These are phyloP conservation scores for Synanthedon andrenaeformis DNA, from an alignment of 2,888 invertebrate species.

Conservation along the genomic window DNA sequence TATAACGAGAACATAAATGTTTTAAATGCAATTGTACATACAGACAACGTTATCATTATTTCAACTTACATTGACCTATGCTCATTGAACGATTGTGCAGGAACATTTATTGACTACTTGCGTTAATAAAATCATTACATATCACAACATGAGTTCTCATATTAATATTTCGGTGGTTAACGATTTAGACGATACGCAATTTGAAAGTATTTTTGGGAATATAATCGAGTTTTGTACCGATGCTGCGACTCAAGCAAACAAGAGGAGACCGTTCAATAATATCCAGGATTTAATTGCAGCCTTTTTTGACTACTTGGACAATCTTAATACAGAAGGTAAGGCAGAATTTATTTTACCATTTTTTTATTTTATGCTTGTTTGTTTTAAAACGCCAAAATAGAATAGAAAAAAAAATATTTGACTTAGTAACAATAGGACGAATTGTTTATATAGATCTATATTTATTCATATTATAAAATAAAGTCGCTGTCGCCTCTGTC, in stretches of 20 bases:
- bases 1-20: too few species aligned
- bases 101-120: too few species aligned
- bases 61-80: conserved; percentile 33
- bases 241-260: conserved; percentile 59
- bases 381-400: not conserved
- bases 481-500: too few species aligned
- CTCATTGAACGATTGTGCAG: conserved; percentile 1
- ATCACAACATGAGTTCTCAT: too few species aligned
- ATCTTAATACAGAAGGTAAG: conserved; percentile 61
- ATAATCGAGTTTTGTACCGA: conserved; percentile 72
- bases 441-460: too few species aligned
- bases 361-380: not conserved
- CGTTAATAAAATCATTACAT: too few species aligned
- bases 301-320: conserved; percentile 68
- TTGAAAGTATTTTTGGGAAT: conserved; percentile 71
- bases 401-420: not conserved
- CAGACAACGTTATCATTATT: conserved; percentile 9
- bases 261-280: conserved; percentile 63
- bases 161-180: conserved; percentile 63
- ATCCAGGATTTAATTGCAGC: conserved; percentile 57
- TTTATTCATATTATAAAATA: too few species aligned
- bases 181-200: conserved; percentile 57
- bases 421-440: not conserved
- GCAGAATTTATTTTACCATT: not conserved
- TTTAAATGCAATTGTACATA: not conserved